Conservation (phyloP, 2,113 vertebrate genomes). For the Ia io region DNA sequence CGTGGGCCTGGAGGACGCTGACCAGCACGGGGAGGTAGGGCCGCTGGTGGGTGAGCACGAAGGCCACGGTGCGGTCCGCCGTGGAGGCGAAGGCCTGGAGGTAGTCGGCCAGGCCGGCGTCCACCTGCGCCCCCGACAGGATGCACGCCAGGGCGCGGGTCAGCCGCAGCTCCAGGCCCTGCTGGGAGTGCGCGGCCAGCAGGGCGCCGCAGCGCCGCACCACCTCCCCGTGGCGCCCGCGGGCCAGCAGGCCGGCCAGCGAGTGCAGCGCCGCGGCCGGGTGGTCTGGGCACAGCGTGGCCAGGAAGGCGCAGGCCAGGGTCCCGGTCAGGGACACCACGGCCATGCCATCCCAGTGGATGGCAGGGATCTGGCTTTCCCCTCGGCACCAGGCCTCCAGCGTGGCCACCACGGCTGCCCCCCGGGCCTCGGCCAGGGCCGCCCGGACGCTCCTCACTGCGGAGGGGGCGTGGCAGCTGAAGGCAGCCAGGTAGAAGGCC, state of each 20-base stretch:
- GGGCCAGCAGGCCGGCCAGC: slow-evolving; percentile 86
- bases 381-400: slow-evolving; percentile 87
- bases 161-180: slow-evolving; percentile 80
- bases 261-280: slow-evolving; percentile 83
- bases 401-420: slow-evolving; percentile 77
- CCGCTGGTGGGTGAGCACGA: slow-evolving; percentile 84
- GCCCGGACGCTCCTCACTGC: slow-evolving; percentile 81
- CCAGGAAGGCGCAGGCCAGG: slow-evolving; percentile 88
- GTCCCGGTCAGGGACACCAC: slow-evolving; percentile 82
- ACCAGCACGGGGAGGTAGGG: slow-evolving; percentile 85
- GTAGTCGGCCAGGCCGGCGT: slow-evolving; percentile 84
- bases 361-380: slow-evolving; percentile 68
- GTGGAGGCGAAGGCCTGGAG: slow-evolving; percentile 83
- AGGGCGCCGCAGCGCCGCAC: slow-evolving; percentile 81
- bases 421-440: slow-evolving; percentile 65
- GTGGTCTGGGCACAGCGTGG: slow-evolving; percentile 86
- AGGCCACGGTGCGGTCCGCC: slow-evolving; percentile 73
- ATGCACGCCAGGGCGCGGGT: slow-evolving; percentile 88
- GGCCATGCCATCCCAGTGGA: slow-evolving; percentile 76
- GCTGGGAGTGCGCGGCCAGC: slow-evolving; percentile 70
- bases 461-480: slow-evolving; percentile 84
- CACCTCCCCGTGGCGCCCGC: slow-evolving; percentile 82
- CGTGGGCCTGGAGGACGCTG: slow-evolving; percentile 76
- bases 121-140: slow-evolving; percentile 73
- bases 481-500: slow-evolving; percentile 88